phyloP scores from a whole-genome alignment of 2,888 invertebrate genomes.

The Minunthozetes semirufus region DNA sequence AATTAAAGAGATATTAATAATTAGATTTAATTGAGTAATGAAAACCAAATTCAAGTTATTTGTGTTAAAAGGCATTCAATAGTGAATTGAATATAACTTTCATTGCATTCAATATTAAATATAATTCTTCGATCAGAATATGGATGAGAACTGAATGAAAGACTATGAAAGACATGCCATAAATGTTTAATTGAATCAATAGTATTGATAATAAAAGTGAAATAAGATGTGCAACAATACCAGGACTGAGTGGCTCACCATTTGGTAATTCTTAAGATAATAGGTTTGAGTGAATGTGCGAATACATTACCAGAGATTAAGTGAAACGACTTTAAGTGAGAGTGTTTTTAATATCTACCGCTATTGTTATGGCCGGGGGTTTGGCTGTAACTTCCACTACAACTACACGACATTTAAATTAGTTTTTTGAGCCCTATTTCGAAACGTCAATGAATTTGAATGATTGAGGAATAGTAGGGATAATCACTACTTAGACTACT shows the following conservation, averaged over 20 bases:
- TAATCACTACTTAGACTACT: too few species aligned
- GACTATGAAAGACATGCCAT: neutral
- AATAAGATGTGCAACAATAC: constrained; percentile 20
- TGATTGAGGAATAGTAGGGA: too few species aligned
- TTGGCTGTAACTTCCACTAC: neutral
- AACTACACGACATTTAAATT: neutral
- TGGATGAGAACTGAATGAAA: too few species aligned
- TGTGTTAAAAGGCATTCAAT: too few species aligned
- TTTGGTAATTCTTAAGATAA: neutral
- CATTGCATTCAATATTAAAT: too few species aligned
- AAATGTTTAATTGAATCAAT: neutral
- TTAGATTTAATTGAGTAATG: too few species aligned
- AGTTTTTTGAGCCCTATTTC: too few species aligned
- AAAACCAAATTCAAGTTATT: too few species aligned
- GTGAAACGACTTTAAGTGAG: neutral
- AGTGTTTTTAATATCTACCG: neutral
- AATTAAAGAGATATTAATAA: too few species aligned
- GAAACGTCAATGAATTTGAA: too few species aligned
- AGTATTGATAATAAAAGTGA: neutral
- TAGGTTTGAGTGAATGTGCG: neutral
- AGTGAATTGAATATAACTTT: too few species aligned
- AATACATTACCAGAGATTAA: neutral
- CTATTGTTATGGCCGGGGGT: neutral
- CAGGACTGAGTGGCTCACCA: constrained; percentile 29
- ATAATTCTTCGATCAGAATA: too few species aligned